A percentile compares a stretch with the other conserved stretches of the same genome.
Conservation (phyloP, 2,113 vertebrate species). For the Apus apus region DNA sequence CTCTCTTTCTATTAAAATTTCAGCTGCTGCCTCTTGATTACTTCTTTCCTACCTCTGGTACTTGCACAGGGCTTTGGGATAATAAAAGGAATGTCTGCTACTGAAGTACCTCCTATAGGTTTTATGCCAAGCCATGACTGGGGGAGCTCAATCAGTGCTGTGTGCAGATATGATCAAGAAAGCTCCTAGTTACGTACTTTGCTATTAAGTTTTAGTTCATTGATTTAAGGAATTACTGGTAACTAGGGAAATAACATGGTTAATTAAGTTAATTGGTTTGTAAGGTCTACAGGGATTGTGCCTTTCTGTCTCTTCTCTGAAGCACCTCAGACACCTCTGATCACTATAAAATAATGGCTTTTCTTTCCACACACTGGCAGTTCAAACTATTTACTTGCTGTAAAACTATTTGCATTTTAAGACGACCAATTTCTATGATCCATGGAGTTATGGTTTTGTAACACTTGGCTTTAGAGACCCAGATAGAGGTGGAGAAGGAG, state of each 20-base stretch:
- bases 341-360: slow-evolving; percentile 28
- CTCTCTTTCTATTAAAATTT: not conserved
- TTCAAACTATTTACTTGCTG: not conserved
- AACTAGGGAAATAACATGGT: slow-evolving; percentile 43
- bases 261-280: slow-evolving; percentile 63
- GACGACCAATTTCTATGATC: not conserved
- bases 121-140: not conserved
- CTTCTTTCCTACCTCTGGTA: not conserved
- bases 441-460: not conserved
- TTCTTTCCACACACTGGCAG: not conserved
- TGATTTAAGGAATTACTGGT: slow-evolving; percentile 45
- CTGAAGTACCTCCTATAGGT: not conserved
- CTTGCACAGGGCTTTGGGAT: not conserved
- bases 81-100: not conserved
- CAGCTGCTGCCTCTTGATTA: not conserved
- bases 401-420: not conserved
- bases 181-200: slow-evolving; percentile 27
- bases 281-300: not conserved
- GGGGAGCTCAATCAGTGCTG: not conserved
- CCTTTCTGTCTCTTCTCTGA: slow-evolving; percentile 1
- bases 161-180: slow-evolving; percentile 41
- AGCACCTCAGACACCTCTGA: not conserved
- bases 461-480: not conserved
- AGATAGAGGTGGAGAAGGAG: not conserved
- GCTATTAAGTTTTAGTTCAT: slow-evolving; percentile 17